A percentile compares a stretch with the other conserved stretches of the same genome.
phyloP scores from a whole-genome alignment of 2,797 vertebrate species.

The Aldrovandia affinis region DNA sequence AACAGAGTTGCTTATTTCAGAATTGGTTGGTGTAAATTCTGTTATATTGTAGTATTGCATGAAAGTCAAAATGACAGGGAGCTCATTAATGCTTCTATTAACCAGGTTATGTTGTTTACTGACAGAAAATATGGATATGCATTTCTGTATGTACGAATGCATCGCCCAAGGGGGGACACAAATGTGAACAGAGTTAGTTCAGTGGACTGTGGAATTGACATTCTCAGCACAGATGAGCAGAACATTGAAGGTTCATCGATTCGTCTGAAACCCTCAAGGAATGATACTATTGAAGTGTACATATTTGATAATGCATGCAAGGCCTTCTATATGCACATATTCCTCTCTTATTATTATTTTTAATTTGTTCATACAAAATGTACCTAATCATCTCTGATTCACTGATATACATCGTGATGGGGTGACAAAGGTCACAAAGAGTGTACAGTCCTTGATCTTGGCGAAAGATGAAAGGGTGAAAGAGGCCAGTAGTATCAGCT shows the following conservation, averaged over 20 bases:
- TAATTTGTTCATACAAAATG: not conserved
- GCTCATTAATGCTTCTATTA: not conserved
- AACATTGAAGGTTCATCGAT: constrained; percentile 65
- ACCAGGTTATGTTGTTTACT: constrained; percentile 53
- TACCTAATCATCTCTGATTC: not conserved
- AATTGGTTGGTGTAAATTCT: constrained; percentile 61
- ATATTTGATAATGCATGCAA: not conserved
- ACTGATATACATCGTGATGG: not conserved
- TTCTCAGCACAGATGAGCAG: constrained; percentile 63
- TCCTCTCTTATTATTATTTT: not conserved
- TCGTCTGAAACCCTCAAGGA: constrained; percentile 36
- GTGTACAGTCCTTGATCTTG: not conserved
- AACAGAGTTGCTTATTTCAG: constrained; percentile 65
- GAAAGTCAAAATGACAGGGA: constrained; percentile 61
- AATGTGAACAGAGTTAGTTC: constrained; percentile 55
- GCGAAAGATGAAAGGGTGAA: not conserved
- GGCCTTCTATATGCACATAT: not conserved
- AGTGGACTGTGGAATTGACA: constrained; percentile 68
- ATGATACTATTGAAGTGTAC: not conserved
- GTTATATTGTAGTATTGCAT: constrained; percentile 63
- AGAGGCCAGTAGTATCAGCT: not conserved
- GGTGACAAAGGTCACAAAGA: not conserved
- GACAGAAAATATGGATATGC: constrained; percentile 51
- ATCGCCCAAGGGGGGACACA: constrained; percentile 40
- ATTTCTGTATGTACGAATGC: constrained; percentile 59